These are phyloP conservation scores for Regulus satrapa DNA, from an alignment of 2,113 vertebrate genomes.

Conservation along the genomic window DNA sequence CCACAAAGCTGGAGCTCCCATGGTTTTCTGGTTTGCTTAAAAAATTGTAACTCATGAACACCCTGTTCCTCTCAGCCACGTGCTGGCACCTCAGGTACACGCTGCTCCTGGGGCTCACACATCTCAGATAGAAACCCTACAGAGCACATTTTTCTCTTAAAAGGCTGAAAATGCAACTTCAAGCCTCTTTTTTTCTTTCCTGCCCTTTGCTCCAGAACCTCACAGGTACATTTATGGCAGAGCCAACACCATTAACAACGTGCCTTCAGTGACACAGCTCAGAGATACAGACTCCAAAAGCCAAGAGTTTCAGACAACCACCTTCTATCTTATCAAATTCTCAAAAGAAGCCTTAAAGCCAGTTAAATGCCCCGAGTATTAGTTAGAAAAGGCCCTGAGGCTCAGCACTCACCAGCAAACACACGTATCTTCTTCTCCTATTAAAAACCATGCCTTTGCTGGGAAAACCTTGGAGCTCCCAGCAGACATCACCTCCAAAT, in stretches of 20 bases:
- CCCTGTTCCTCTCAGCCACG: rapidly evolving
- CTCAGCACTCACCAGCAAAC: neutral
- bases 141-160: too few species aligned
- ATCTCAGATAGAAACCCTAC: rapidly evolving
- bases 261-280: neutral
- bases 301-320: neutral
- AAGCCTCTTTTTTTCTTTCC: neutral
- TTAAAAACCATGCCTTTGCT: rapidly evolving
- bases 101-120: rapidly evolving
- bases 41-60: neutral
- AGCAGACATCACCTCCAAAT: rapidly evolving
- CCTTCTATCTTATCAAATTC: neutral
- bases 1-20: neutral
- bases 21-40: neutral
- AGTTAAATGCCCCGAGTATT: rapidly evolving
- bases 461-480: rapidly evolving
- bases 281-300: neutral
- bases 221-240: neutral
- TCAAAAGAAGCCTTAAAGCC: neutral
- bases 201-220: neutral
- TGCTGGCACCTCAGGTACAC: neutral
- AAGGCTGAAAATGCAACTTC: neutral
- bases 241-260: neutral
- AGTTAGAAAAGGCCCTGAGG: neutral
- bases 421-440: rapidly evolving